Base-by-base conservation (phyloP, 2,113 vertebrate genomes). In the Brienomyrus brachyistius region DNA sequence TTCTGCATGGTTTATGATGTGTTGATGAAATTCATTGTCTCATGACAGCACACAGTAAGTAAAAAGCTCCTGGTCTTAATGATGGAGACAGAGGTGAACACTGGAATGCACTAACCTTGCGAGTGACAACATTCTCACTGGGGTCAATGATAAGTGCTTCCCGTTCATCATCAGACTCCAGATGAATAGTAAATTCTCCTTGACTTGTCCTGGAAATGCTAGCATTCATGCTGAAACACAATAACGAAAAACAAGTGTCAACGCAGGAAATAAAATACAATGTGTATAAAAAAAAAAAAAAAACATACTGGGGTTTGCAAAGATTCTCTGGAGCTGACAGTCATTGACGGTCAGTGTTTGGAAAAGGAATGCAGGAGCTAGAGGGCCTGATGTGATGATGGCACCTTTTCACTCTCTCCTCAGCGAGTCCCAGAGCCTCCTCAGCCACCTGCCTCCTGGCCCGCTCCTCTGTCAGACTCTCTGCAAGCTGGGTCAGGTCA, bases 111-210 rank as follows among this genome's bases (percentile, higher is more conserved):
- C 92, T 90, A 90, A 98, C 97, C 96, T 97, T 96, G 77, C 95
- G 92, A 27, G 97, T 94, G 27, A 97, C 47, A 0, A 97, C 92
- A 0, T 97, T 97, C 88, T 97, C 96, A 87, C 93, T 96, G 0
- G 97, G 96, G 92, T 96, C 93, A 35, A 98, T 95, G 77, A 96
- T 96, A n/a, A 97, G 93, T 23, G 97, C 96, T 47, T 97, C 96
- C 91, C 96, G 96, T 89, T 97, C 97, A 3, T 97, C 97, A 1
- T 97, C 97, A 0, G 94, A 86, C 19, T 97, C 97, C 95, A 98
- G 93, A 84, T 97, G 96, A 89, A 98, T 94, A 10, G 93, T 94
- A 92, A 95, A 96, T 48, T 97, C 96, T 7, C 94, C 94, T 77
- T 92, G 93, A 86, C 56, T 19, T 80, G 95, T 92, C 88, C 95